Evolutionary conservation across 2,888 invertebrate genomes (phyloP).

Genomic region (Stramonita haemastoma): DNA sequence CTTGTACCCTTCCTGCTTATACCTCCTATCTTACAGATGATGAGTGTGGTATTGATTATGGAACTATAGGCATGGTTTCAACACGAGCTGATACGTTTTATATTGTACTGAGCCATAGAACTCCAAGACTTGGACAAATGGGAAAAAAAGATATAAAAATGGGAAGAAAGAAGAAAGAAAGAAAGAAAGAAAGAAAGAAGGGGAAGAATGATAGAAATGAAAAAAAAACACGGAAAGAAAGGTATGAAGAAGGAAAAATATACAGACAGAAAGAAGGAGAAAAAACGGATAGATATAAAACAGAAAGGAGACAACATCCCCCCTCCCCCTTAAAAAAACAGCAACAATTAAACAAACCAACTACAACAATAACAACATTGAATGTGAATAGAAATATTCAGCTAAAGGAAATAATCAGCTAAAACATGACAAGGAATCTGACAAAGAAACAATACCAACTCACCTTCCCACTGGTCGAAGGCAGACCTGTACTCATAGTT

Average conservation of each 20-base stretch:
- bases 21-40: too few species aligned
- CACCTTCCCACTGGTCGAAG: conserved; percentile 62
- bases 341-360: background rate
- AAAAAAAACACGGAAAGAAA: background rate
- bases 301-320: background rate
- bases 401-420: too few species aligned
- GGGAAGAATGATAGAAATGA: background rate
- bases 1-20: too few species aligned
- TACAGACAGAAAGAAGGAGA: background rate
- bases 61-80: too few species aligned
- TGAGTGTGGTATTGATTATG: too few species aligned
- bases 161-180: background rate
- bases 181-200: background rate
- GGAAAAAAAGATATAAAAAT: background rate
- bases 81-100: too few species aligned
- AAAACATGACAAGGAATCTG: too few species aligned
- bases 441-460: background rate
- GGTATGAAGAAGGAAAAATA: background rate
- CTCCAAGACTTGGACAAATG: background rate
- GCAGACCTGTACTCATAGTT: conserved; percentile 65
- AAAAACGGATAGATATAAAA: background rate
- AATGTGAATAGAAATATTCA: too few species aligned
- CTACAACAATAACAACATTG: too few species aligned
- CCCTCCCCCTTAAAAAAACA: too few species aligned
- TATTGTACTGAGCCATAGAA: too few species aligned